Base-by-base conservation (phyloP, 2,113 vertebrate genomes). In the Grammomys surdaster region DNA sequence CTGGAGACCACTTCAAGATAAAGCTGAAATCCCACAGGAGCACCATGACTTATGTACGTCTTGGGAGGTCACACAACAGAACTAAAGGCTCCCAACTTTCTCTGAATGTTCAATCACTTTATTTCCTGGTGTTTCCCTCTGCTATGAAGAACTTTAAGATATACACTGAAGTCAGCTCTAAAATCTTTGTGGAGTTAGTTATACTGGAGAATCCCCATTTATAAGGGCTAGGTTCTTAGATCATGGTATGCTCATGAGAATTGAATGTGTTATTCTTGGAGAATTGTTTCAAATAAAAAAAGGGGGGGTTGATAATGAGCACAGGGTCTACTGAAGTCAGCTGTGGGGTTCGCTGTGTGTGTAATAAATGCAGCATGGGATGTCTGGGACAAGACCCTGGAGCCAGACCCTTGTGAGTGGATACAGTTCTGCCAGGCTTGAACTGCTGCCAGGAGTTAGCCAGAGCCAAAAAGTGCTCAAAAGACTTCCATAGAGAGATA, bases 401-500 rank as follows among this genome's bases (percentile, higher is more conserved):
- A 65, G 75, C 46, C n/a, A 93, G 65, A 28, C 80, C 75, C 75
- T 97, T 58, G 95, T 95, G 63, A n/a, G 89, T 0, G 0, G 20
- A 54, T 88, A 96, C 96, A 96, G 93, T 94, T 97, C 94, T 63
- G 92, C 86, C 54, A 1, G 0, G 13, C 88, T 97, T 97, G 69
- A 89, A 81, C 63, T 43, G 36, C 82, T 97, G 93, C 93, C 94
- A 51, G 76, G 95, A 96, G 97, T 98, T 85, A 91, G 77, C 75
- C 90, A 91, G 43, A 94, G 96, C 93, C 97, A 98, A 97, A 93
- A 96, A 96, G 92, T 91, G 80, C 97, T 98, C 97, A 97, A 97
- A 97, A 98, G 97, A 82, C 94, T 98, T 98, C 98, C 96, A 97
- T 94, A 96, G 84, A 69, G 77, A 98, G 91, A 72, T 48, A 98